A percentile compares a stretch with the other conserved stretches of the same genome.
Evolutionary conservation across 2,113 vertebrate species (phyloP).

Genomic region (Propithecus coquereli): DNA sequence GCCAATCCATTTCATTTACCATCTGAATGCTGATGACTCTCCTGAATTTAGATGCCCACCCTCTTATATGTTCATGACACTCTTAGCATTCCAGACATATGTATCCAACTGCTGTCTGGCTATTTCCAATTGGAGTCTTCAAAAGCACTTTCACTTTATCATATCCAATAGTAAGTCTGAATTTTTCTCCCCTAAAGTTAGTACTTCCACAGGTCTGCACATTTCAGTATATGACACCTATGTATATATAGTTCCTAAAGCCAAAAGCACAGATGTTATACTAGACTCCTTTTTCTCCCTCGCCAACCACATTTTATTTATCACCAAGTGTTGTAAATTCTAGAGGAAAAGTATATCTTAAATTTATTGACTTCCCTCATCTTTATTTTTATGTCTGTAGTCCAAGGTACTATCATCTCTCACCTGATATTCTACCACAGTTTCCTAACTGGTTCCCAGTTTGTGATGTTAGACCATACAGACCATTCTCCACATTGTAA

Average conservation of each 20-base stretch:
- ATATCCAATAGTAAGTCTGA: neutral
- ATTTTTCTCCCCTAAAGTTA: neutral
- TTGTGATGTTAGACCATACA: neutral
- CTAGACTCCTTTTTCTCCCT: neutral
- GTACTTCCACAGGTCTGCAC: neutral
- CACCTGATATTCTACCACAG: neutral
- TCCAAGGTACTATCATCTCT: neutral
- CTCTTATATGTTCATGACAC: neutral
- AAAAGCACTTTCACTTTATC: neutral
- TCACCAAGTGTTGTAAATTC: neutral
- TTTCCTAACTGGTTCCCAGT: neutral
- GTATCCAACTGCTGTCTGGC: neutral
- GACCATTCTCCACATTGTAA: neutral
- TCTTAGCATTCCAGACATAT: neutral
- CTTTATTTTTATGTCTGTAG: neutral
- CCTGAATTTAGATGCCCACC: neutral
- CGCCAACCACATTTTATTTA: neutral
- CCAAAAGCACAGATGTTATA: neutral
- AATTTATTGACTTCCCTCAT: neutral
- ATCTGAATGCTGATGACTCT: neutral
- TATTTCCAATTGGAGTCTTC: neutral
- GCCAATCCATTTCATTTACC: neutral
- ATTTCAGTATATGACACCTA: neutral
- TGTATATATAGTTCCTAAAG: neutral
- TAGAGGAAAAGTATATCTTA: neutral